Evolutionary conservation across 1,140 invertebrate genomes (phyloP), one percentile per base, ranked within the genome.

Genomic region (Drosophila varians): DNA sequence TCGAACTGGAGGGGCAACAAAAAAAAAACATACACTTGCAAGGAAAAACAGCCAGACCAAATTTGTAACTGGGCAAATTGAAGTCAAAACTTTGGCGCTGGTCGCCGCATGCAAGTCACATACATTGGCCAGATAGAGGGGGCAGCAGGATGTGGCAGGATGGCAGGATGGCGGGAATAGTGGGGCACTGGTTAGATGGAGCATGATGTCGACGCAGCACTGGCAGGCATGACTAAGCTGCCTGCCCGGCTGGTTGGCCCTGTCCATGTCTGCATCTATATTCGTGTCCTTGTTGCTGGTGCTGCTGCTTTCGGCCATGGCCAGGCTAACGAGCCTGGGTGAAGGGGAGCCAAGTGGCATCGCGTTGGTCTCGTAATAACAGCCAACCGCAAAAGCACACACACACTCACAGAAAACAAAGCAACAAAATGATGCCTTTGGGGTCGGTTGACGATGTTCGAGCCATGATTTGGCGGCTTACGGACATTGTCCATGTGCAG

Each of bases 21-120:
- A 12, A 51, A 51, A 58, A 40, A 66, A 26, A 64, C n/a, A n/a
- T n/a, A 25, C 16, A n/a, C 18, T 1, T 54, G 34, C 25, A 25
- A 26, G 16, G 14, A 48, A 65, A 66, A 66, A 53, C 46, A 61
- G 60, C 46, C 36, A 43, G 64, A 66, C 60, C 61, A 53, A 82
- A 69, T 83, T 77, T 64, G 78, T 77, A 79, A 75, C 80, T 75
- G 71, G 79, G 58, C 70, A 83, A 83, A 84, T 83, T 78, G 64
- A 84, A 84, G 79, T 83, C 80, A 75, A 83, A 83, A 83, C 42
- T 86, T 83, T 83, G 80, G 71, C 65, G 75, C 48, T 64, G 55
- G 74, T 38, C 76, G 65, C 71, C 70, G 71, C 80, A 83, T 83
- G 79, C 79, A 86, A 66, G 79, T 83, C 79, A 83, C 79, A 83